A percentile compares a stretch with the other conserved stretches of the same genome.
These are phyloP conservation scores for Mustela lutreola DNA, from an alignment of 2,113 vertebrate genomes.

Conservation along the genomic window DNA sequence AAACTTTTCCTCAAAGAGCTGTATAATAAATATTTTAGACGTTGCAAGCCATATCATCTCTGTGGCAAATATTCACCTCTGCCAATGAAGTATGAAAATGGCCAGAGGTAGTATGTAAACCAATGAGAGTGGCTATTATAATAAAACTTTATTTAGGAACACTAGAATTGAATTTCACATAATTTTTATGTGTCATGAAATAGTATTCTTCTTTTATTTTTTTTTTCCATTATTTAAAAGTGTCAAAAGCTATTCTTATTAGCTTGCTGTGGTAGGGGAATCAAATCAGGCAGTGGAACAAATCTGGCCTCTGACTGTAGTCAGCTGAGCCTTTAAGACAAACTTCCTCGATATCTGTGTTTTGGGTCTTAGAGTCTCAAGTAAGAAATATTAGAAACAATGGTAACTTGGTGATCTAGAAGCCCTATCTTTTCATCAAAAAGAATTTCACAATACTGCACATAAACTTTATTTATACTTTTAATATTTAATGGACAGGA, in stretches of 20 bases:
- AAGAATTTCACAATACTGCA: background rate
- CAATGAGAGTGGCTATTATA: background rate
- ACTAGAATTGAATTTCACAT: background rate
- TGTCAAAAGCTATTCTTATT: background rate
- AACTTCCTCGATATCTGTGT: background rate
- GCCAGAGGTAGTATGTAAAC: background rate
- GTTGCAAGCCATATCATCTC: background rate
- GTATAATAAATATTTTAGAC: background rate
- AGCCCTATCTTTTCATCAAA: background rate
- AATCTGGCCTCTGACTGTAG: background rate
- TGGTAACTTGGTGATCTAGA: background rate
- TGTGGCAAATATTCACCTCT: background rate
- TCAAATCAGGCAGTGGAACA: background rate
- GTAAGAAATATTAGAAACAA: background rate
- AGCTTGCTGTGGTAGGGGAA: background rate
- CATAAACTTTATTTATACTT: background rate
- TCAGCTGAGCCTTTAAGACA: background rate
- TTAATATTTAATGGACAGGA: background rate
- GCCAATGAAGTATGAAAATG: background rate
- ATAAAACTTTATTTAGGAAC: background rate
- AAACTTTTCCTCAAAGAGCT: background rate
- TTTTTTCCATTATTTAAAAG: constrained; percentile 21
- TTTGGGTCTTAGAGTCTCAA: background rate
- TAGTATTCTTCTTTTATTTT: background rate
- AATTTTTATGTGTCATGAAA: background rate